phyloP scores from a whole-genome alignment of 2,797 vertebrate species.

The Acrocephalus scirpaceus region DNA sequence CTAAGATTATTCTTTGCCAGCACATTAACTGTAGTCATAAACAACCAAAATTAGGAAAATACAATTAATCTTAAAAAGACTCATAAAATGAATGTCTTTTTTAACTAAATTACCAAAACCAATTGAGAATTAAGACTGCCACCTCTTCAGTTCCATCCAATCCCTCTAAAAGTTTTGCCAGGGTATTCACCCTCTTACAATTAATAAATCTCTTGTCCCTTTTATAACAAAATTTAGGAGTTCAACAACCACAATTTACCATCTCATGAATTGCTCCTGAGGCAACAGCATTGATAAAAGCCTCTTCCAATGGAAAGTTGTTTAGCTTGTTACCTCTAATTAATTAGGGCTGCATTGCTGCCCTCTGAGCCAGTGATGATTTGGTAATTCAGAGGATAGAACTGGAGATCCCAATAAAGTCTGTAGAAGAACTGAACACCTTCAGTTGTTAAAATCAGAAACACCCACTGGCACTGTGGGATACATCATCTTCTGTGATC shows the following conservation, averaged over 20 bases:
- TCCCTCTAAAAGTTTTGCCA: background rate
- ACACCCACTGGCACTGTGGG: too few species aligned
- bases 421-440: background rate
- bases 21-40: background rate
- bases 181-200: background rate
- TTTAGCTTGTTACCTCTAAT: background rate
- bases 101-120: background rate
- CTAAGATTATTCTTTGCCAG: background rate
- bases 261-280: background rate
- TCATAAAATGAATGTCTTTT: background rate
- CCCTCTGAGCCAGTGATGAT: background rate
- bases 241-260: background rate
- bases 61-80: background rate
- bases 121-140: background rate
- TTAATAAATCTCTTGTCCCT: background rate
- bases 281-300: background rate
- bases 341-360: background rate
- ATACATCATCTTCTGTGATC: background rate
- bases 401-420: background rate
- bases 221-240: background rate
- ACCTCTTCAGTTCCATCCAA: background rate
- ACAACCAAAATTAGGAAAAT: background rate
- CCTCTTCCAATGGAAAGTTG: background rate
- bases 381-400: background rate
- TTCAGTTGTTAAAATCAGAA: background rate